These are phyloP conservation scores for Drosophila crucigera DNA, from an alignment of 2,888 invertebrate genomes.

Conservation along the genomic window DNA sequence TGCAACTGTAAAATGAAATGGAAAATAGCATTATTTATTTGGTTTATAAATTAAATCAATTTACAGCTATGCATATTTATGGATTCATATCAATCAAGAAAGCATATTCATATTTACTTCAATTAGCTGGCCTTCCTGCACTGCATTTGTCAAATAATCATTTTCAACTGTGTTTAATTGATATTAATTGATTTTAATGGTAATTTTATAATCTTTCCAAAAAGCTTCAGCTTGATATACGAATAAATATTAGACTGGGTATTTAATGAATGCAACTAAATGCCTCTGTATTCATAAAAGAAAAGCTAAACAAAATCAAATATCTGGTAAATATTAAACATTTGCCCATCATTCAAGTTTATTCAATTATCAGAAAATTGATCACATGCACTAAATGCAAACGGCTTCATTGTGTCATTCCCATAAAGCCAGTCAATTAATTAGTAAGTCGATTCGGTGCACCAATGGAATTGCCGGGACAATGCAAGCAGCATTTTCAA, in stretches of 20 bases:
- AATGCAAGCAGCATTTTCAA: conserved; percentile 18
- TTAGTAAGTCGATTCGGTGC: background rate
- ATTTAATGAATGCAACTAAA: background rate
- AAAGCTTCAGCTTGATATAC: background rate
- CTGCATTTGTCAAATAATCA: background rate
- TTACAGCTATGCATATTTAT: background rate
- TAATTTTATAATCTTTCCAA: background rate
- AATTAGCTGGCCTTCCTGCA: background rate
- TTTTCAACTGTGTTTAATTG: background rate
- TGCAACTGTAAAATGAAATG: conserved; percentile 44
- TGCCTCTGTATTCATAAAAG: too few species aligned
- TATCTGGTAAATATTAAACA: background rate
- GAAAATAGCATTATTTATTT: background rate
- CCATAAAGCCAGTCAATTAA: conserved; percentile 32
- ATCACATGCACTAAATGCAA: background rate
- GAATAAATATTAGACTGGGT: background rate
- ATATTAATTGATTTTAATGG: background rate
- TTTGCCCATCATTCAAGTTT: background rate
- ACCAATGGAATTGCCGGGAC: conserved; percentile 9
- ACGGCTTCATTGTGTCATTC: background rate
- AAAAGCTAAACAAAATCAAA: background rate
- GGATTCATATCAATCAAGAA: background rate
- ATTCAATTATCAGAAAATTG: conserved; percentile 4
- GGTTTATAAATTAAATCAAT: background rate
- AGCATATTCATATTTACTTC: background rate